A percentile compares a stretch with the other conserved stretches of the same genome.
phyloP scores from a whole-genome alignment of 92 coral and sea anemone genomes.

The Umimayanthus chanpuru region DNA sequence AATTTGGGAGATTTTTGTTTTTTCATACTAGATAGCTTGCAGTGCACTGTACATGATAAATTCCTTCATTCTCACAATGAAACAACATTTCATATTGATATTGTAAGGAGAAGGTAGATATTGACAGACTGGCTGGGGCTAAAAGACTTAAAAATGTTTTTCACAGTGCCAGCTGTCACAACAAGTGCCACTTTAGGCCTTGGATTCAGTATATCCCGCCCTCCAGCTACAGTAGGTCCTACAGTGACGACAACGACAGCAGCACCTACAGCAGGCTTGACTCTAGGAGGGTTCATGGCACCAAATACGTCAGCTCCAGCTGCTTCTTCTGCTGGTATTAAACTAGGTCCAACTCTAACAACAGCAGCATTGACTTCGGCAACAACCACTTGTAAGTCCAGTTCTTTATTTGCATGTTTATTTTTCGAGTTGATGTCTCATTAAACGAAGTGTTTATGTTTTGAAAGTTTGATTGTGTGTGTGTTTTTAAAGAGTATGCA shows the following conservation, averaged over 20 bases:
- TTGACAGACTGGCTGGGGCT: too few relatives aligned
- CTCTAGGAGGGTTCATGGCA: constrained; percentile 17
- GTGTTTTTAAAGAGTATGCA: too few relatives aligned
- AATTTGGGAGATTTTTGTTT: too few relatives aligned
- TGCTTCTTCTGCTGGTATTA: constrained; percentile 34
- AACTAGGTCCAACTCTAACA: constrained; percentile 52
- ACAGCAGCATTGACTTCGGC: constrained; percentile 26
- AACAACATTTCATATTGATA: too few relatives aligned
- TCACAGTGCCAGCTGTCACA: not conserved
- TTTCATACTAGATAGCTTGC: too few relatives aligned
- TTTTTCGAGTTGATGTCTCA: too few relatives aligned
- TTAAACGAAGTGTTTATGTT: too few relatives aligned
- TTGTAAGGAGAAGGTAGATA: too few relatives aligned
- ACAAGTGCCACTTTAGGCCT: constrained; percentile 27
- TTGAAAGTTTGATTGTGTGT: too few relatives aligned
- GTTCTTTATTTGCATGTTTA: too few relatives aligned
- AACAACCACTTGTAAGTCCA: constrained; percentile 31
- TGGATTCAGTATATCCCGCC: constrained; percentile 11
- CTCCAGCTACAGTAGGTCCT: constrained; percentile 29
- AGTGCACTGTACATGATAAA: too few relatives aligned
- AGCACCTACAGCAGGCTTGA: constrained; percentile 8
- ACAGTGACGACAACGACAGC: constrained; percentile 15
- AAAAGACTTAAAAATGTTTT: not conserved
- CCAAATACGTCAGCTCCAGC: constrained; percentile 31
- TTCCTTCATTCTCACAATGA: too few relatives aligned